Percentiles rank a stretch among this genome's conserved stretches.
Evolutionary conservation across 2,113 vertebrate species (phyloP).

Genomic region (Sinocyclocheilus anophthalmus): DNA sequence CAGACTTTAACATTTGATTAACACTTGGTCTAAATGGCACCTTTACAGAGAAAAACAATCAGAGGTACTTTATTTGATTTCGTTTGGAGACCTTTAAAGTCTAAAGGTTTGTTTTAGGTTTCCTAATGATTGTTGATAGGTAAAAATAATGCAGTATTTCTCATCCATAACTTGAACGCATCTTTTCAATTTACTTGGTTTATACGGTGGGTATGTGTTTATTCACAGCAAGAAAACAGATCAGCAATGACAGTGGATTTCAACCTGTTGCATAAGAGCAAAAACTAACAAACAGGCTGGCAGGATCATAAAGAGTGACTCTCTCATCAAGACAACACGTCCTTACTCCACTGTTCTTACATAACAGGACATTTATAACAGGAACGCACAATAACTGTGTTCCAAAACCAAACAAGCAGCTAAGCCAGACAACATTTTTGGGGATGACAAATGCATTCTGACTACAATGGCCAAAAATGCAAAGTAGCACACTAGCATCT

Average conservation of each 20-base stretch:
- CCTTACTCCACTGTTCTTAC: neutral
- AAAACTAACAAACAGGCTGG: neutral
- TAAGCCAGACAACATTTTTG: neutral
- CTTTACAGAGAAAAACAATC: neutral
- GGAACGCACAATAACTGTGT: neutral
- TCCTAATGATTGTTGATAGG: neutral
- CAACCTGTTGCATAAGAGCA: conserved; percentile 36
- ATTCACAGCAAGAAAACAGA: neutral
- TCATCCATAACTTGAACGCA: neutral
- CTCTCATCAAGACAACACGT: conserved; percentile 18
- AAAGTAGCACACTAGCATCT: too few relatives aligned
- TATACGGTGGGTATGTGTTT: neutral
- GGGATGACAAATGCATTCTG: neutral
- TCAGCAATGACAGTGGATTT: conserved; percentile 4
- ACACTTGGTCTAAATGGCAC: neutral
- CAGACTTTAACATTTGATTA: neutral
- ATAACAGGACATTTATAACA: neutral
- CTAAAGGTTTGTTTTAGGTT: neutral
- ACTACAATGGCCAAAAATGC: neutral
- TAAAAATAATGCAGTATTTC: neutral
- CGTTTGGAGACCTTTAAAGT: neutral
- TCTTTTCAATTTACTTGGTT: neutral
- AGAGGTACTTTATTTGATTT: neutral
- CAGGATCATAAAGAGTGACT: neutral
- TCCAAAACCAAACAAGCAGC: neutral